Percentiles rank a stretch among this genome's conserved stretches.
Conservation (phyloP, 2,797 vertebrate species). For the Chelonia mydas region DNA sequence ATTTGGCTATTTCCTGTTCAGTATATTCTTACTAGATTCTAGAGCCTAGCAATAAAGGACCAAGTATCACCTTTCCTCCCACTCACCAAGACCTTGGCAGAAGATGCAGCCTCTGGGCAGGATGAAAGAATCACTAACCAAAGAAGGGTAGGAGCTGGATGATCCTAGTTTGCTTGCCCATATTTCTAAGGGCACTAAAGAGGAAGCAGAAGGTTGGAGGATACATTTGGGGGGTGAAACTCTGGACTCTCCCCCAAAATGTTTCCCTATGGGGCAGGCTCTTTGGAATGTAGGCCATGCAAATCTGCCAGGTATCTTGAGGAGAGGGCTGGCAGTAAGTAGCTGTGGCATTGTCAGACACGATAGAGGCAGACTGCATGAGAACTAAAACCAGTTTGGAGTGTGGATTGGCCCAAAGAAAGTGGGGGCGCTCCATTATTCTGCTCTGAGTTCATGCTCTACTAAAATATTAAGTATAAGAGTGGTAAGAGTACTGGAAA, state of each 20-base stretch:
- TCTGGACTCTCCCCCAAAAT: neutral
- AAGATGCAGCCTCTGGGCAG: neutral
- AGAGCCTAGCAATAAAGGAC: neutral
- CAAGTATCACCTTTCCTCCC: neutral
- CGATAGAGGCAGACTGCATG: neutral
- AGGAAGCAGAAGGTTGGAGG: neutral
- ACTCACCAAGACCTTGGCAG: neutral
- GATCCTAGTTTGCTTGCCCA: neutral
- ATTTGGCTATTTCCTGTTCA: neutral
- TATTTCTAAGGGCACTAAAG: neutral
- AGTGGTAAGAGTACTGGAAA: neutral
- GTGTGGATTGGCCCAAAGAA: neutral
- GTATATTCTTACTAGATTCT: neutral
- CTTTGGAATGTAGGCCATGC: neutral
- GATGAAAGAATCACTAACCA: neutral
- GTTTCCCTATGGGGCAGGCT: neutral
- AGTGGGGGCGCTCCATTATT: neutral
- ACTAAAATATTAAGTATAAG: neutral
- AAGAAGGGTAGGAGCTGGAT: fast-evolving
- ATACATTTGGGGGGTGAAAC: neutral
- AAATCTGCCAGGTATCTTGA: neutral
- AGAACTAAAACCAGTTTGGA: neutral
- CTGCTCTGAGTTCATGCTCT: neutral
- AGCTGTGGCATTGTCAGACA: neutral
- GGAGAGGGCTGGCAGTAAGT: neutral